Evolutionary conservation across 2,113 vertebrate genomes (phyloP), one percentile per base, ranked within the genome.

Genomic region (Zosterops hypoxanthus): DNA sequence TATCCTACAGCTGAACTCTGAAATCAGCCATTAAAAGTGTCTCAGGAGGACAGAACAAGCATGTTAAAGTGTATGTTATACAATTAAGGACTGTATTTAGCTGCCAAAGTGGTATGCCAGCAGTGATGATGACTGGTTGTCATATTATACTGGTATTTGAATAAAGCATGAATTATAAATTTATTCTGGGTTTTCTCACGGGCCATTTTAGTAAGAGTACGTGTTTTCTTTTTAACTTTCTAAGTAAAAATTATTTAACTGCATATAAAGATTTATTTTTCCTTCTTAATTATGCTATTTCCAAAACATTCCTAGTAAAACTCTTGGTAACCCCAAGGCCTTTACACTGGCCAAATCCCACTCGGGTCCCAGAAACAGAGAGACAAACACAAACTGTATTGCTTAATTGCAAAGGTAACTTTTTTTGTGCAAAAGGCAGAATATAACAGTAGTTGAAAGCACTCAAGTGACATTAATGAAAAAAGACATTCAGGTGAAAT

Each of bases 21-120:
- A 96, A 97, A 95, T 70, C 49, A 44, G 70, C 79, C 90, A 52
- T n/a, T 88, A 34, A 57, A 88, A 85, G 94, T 89, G 91, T 80
- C 65, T 89, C 75, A 96, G 89, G 78, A 95, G 84, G 75, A 88
- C 41, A 92, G 60, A 96, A 92, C 11, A 55, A 81, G 39, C 49
- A 89, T 68, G 83, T 92, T 90, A 80, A 97, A 81, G 13, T 56
- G n/a, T 78, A 92, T 73, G 79, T 95, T 93, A 86, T 72, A 53
- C 78, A 91, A 92, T 84, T 87, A 96, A 91, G 82, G 96, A 85
- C 68, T 72, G 61, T 28, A 92, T 23, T 70, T 87, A 75, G 69
- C 66, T 64, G 59, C 55, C 33, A 73, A 59, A 91, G 53, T 50
- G 71, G 75, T 84, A 73, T 23, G 59, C 90, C 70, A 94, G 88